Evolutionary conservation across 2,113 vertebrate genomes (phyloP), one percentile per base, ranked within the genome.

Genomic region (Tichodroma muraria): DNA sequence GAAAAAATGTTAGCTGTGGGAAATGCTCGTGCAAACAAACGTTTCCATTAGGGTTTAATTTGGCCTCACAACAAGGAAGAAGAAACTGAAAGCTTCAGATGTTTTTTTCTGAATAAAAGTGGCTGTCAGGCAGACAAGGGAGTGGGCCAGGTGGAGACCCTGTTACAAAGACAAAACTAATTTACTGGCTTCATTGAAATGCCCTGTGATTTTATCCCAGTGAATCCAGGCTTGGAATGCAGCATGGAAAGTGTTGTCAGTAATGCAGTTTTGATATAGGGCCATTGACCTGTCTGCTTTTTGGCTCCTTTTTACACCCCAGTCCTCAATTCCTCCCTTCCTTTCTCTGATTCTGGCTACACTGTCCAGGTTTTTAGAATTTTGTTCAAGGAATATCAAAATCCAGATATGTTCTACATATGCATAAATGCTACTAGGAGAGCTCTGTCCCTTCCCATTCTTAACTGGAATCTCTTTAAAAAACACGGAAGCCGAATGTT

Each of bases 41-140:
- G 50, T 90, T 94, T 85, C 66, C 61, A 65, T 7, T 53, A 20
- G 31, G n/a, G 45, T 19, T 90, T 64, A 38, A 35, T 85, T 69
- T 85, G 24, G n/a, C 50, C 53, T 82, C 49, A 60, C 71, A 82
- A 68, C 27, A 72, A 30, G 27, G 27, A 44, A 92, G 91, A 88
- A 53, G 82, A 94, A 95, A 93, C 79, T 25, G 45, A 96, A 92
- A 95, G 66, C 18, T 60, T 90, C 45, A 27, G 40, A 37, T 38
- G 20, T 2, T 37, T 47, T 47, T 71, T 71, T 87, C 57, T 90
- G 33, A 81, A 38, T 42, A 82, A 31, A 69, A 79, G 22, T 47
- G 31, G 13, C 11, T 15, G 42, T 35, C 8, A 1, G n/a, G 44
- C 66, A 56, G 40, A 13, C 3, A 35, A 64, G 13, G n/a, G 22